Conservation (phyloP, 1,140 invertebrate genomes). For the Hydropsyche tenuis region DNA sequence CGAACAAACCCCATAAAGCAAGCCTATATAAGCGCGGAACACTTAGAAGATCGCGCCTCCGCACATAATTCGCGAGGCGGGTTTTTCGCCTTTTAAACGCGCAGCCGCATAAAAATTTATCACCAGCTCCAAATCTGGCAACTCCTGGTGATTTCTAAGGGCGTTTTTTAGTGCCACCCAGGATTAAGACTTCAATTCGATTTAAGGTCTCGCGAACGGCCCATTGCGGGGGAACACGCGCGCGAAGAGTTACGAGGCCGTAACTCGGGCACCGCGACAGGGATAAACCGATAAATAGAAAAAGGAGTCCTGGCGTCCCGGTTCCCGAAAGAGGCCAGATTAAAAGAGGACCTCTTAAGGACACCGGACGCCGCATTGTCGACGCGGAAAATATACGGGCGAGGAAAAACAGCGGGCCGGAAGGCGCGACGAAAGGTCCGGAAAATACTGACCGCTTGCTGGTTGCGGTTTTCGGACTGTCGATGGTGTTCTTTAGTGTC, state of each 20-base stretch:
- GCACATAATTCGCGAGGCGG: conserved; percentile 12
- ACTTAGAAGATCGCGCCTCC: not conserved
- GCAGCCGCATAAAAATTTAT: conserved; percentile 33
- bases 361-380: conserved; percentile 11
- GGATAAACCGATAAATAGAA: conserved; percentile 36
- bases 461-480: too few species aligned
- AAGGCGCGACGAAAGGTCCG: too few species aligned
- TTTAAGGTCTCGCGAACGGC: conserved; percentile 35
- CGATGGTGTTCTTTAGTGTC: too few species aligned
- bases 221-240: not conserved
- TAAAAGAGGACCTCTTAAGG: conserved; percentile 13
- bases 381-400: not conserved
- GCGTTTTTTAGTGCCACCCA: conserved; percentile 30
- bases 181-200: conserved; percentile 41
- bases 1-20: too few species aligned
- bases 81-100: not conserved
- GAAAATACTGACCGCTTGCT: too few species aligned
- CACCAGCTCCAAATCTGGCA: conserved; percentile 11
- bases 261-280: conserved; percentile 26
- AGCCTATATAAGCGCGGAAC: too few species aligned
- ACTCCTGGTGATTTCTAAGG: not conserved
- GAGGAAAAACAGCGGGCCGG: not conserved
- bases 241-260: conserved; percentile 33
- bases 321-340: conserved; percentile 17
- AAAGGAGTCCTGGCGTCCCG: not conserved